These are phyloP conservation scores for Psittacula echo DNA, from an alignment of 2,797 vertebrate species.

Conservation along the genomic window DNA sequence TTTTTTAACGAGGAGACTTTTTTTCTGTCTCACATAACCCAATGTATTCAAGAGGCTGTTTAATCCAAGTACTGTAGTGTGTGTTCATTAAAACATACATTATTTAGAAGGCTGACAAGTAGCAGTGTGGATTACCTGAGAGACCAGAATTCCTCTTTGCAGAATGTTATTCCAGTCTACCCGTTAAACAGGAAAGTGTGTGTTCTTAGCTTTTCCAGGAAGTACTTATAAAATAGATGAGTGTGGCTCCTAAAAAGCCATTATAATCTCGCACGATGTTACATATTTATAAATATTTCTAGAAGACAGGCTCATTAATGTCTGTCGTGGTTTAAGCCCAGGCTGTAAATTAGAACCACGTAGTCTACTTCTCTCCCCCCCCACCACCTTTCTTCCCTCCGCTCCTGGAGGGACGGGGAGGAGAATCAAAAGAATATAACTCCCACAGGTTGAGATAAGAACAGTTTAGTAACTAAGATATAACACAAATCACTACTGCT, in stretches of 20 bases:
- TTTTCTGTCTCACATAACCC: neutral
- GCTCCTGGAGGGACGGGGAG: too few species aligned
- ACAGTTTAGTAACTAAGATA: too few species aligned
- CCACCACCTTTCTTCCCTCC: too few species aligned
- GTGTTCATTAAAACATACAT: slow-evolving; percentile 50
- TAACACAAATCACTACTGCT: too few species aligned
- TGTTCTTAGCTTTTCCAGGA: slow-evolving; percentile 2
- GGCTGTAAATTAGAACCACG: too few species aligned
- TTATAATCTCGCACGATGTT: neutral
- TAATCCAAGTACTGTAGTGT: slow-evolving; percentile 24
- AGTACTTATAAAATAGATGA: neutral
- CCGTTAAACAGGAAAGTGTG: neutral
- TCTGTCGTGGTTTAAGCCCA: neutral
- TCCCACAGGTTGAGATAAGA: too few species aligned
- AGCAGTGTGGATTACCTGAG: slow-evolving; percentile 14
- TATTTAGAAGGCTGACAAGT: slow-evolving; percentile 48
- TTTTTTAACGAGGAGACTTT: slow-evolving; percentile 10
- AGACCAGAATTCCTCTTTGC: slow-evolving; percentile 4
- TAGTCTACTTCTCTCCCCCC: too few species aligned
- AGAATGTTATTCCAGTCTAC: neutral
- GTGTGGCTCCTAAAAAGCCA: neutral
- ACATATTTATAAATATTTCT: slow-evolving; percentile 1
- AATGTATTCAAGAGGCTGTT: slow-evolving; percentile 10
- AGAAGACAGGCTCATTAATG: neutral
- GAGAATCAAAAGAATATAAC: too few species aligned